Base-by-base conservation (phyloP, 2,797 vertebrate species). In the Salarias fasciatus region DNA sequence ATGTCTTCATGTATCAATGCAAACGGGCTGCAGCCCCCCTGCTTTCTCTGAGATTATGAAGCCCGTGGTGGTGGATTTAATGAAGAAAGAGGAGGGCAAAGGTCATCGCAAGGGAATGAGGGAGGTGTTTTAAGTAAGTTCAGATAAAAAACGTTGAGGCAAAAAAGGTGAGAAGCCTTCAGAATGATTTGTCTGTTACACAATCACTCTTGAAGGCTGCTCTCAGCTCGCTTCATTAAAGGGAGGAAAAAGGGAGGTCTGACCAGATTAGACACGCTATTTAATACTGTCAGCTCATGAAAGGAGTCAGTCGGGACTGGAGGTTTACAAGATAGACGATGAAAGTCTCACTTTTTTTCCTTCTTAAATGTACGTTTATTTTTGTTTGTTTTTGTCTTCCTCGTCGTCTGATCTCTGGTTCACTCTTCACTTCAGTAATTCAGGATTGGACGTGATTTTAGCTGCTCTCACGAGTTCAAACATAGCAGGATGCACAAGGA, bases 11-110 rank as follows among this genome's bases (percentile, higher is more conserved):
- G 33, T 35, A 35, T 6, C 33, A 35, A 35, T 35, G 33, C 33
- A 35, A 35, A 35, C 18, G 24, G 18, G 18, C 18, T 3, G 18
- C 18, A 10, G 4, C 5, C 5, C 29, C 10, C 35, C 33, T 18
- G 0, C 28, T 42, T 51, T 53, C 11, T 57, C 12, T 40, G 54
- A 63, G 47, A 29, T 42, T 12, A 49, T 73, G 44, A 73, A 60
- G 31, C 49, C 38, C 1, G 5, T 9, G 0, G 41, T 3, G 14
- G 43, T 0, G 0, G 15, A 59, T 55, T 47, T 31, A 11, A 31
- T 36, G 50, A 37, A 2, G 7, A 11, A 11, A 31, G 9, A 10
- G 36, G 33, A 24, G 9, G 30, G 24, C 5, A 5, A 38, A 51
- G 8, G 4, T 46, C 11, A 0, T 8, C 11, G 1, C 0, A 31